Evolutionary conservation across 2,113 vertebrate species (phyloP).

Genomic region (Epinephelus cyanopodus): DNA sequence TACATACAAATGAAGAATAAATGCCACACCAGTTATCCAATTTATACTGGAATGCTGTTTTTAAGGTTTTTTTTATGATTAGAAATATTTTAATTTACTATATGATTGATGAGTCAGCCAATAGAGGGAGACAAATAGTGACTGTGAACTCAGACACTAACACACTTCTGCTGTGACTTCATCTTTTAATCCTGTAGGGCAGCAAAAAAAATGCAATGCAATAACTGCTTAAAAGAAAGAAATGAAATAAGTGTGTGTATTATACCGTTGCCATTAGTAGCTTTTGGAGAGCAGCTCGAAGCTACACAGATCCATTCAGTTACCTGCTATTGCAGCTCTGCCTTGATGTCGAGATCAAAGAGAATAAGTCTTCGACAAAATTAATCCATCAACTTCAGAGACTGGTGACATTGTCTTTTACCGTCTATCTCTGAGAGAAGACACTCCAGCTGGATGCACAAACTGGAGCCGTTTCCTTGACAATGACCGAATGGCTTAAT

Average conservation of each 20-base stretch:
- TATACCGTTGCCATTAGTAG: neutral
- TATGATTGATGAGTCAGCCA: conserved; percentile 52
- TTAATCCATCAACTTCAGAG: conserved; percentile 41
- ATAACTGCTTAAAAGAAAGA: neutral
- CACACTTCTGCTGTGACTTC: conserved; percentile 28
- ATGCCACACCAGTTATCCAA: neutral
- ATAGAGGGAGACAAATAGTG: conserved; percentile 78
- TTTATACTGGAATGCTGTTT: neutral
- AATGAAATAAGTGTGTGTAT: neutral
- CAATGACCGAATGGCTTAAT: conserved; percentile 14
- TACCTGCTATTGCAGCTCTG: conserved; percentile 28
- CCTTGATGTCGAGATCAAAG: conserved; percentile 51
- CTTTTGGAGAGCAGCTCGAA: conserved; percentile 13
- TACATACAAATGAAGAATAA: neutral
- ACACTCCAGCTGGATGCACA: too few relatives aligned
- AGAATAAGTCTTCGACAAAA: conserved; percentile 1
- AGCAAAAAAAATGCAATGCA: neutral
- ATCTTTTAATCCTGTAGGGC: conserved; percentile 24
- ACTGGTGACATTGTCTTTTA: conserved; percentile 16
- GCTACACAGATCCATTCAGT: conserved; percentile 21
- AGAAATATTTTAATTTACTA: conserved; percentile 23
- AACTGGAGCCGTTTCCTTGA: neutral
- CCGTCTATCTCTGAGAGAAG: conserved; percentile 14
- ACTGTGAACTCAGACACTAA: conserved; percentile 11
- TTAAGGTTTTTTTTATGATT: neutral